Percentiles rank a stretch among this genome's conserved stretches.
Conservation (phyloP, 2,888 invertebrate genomes). For the Xylota sylvarum region DNA sequence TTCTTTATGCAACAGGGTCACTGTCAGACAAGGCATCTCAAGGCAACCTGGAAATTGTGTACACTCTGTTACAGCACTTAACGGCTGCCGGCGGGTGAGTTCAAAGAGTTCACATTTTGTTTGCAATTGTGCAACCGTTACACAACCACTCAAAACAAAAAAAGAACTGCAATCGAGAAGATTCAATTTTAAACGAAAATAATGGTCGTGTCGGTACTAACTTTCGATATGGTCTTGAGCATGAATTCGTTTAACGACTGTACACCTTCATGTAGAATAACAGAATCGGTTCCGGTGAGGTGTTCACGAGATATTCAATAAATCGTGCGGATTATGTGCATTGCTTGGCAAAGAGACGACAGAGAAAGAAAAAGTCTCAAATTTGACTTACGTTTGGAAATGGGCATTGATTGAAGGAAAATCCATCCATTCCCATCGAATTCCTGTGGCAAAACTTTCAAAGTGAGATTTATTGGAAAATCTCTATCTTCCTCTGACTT, state of each 20-base stretch:
- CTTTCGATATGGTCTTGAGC: background rate
- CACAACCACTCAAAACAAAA: too few species aligned
- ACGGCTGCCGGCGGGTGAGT: too few species aligned
- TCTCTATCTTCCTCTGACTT: too few species aligned
- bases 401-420: background rate
- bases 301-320: slow-evolving; percentile 15
- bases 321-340: slow-evolving; percentile 16
- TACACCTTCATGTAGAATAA: background rate
- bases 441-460: background rate
- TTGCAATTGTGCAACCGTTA: too few species aligned
- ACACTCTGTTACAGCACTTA: too few species aligned
- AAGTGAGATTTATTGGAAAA: slow-evolving; percentile 3
- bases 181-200: too few species aligned
- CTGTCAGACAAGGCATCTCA: too few species aligned
- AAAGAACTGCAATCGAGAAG: too few species aligned
- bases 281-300: background rate
- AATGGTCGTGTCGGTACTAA: background rate
- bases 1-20: too few species aligned
- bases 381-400: background rate
- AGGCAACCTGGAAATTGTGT: too few species aligned
- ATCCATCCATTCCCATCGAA: background rate
- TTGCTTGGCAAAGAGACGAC: slow-evolving; percentile 16
- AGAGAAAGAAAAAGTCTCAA: slow-evolving; percentile 1
- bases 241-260: background rate
- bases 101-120: too few species aligned